A percentile compares a stretch with the other conserved stretches of the same genome.
Evolutionary conservation across 1,140 invertebrate genomes (phyloP).

Genomic region (Drosophila persimilis): DNA sequence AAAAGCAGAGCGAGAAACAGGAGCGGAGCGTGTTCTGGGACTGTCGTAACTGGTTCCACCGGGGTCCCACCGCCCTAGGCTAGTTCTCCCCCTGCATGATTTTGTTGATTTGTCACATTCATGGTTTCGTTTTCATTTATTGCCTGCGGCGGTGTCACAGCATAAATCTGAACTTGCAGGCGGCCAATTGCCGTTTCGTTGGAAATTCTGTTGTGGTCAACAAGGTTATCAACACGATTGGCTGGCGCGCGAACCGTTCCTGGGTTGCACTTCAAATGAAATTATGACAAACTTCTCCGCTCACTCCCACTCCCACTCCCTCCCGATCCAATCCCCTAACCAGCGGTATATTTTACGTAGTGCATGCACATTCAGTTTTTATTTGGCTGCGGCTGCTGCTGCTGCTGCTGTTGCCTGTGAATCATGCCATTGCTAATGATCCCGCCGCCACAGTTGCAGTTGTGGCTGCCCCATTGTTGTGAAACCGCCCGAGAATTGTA

Average conservation of each 20-base stretch:
- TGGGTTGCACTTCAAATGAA: conserved; percentile 56
- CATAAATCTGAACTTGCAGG: conserved; percentile 49
- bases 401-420: conserved; percentile 48
- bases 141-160: conserved; percentile 43
- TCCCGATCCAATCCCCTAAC: background rate
- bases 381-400: background rate
- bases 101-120: conserved; percentile 39
- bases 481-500: conserved; percentile 64
- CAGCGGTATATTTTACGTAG: background rate
- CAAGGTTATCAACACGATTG: conserved; percentile 72
- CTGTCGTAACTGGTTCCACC: too few species aligned
- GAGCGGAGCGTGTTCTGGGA: conserved; percentile 18
- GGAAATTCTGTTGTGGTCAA: conserved; percentile 70
- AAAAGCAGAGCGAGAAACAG: conserved; percentile 5
- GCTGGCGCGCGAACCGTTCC: conserved; percentile 14
- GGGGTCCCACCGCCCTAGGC: conserved; percentile 14
- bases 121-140: conserved; percentile 60
- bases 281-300: conserved; percentile 64
- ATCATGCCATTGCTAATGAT: conserved; percentile 76
- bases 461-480: conserved; percentile 53
- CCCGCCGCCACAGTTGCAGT: conserved; percentile 14
- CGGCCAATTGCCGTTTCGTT: conserved; percentile 60
- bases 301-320: conserved; percentile 8
- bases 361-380: conserved; percentile 16
- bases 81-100: conserved; percentile 24